Percentiles rank a stretch among this genome's conserved stretches.
Evolutionary conservation across 2,888 invertebrate genomes (phyloP).

Genomic region (Pollenia griseotomentosa): DNA sequence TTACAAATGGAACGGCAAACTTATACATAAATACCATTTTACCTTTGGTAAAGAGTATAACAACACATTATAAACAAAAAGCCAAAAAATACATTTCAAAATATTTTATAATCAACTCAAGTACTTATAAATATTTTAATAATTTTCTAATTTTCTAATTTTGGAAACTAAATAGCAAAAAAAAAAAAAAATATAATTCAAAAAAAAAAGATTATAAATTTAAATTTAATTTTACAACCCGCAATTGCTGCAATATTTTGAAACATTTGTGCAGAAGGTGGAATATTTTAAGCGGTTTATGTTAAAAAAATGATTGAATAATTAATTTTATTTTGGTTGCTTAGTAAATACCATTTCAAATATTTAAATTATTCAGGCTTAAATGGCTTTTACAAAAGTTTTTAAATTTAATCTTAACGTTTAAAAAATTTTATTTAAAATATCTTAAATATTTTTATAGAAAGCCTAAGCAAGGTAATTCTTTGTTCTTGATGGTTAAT

Average conservation of each 20-base stretch:
- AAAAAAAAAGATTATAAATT: conserved; percentile 35
- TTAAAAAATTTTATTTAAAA: no score
- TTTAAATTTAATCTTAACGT: no score
- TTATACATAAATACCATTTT: no score
- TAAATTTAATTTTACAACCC: background rate
- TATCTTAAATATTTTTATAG: no score
- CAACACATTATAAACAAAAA: no score
- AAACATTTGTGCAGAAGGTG: background rate
- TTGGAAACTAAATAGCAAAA: conserved; percentile 40
- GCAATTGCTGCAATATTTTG: background rate
- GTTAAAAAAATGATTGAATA: conserved; percentile 42
- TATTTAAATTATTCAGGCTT: no score
- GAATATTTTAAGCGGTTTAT: conserved; percentile 58
- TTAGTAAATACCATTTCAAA: background rate
- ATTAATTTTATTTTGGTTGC: conserved; percentile 30
- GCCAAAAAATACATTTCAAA: background rate
- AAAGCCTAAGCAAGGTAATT: no score
- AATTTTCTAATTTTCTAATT: conserved; percentile 60
- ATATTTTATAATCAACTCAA: conserved; percentile 54
- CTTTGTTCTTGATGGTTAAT: no score
- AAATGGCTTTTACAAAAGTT: no score
- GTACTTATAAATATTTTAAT: conserved; percentile 65
- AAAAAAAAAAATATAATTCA: conserved; percentile 35
- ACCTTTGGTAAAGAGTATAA: no score
- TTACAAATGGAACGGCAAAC: no score